A percentile compares a stretch with the other conserved stretches of the same genome.
Conservation (phyloP, 1,140 invertebrate species). For the Colletes gigas region DNA sequence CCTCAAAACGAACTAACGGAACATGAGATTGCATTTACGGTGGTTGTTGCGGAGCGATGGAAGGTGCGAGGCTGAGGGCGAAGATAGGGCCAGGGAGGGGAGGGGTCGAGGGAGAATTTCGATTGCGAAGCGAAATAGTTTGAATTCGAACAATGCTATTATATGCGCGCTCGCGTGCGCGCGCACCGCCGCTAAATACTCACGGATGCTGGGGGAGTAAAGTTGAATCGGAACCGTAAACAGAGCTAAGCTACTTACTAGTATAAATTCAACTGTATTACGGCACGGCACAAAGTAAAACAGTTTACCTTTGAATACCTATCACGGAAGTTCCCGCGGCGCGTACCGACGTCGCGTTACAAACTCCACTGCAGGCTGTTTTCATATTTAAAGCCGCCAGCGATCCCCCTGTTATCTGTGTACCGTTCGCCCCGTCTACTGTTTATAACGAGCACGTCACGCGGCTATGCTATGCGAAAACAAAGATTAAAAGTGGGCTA, state of each 20-base stretch:
- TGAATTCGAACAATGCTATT: constrained; percentile 49
- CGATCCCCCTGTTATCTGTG: background rate
- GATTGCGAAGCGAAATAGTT: constrained; percentile 55
- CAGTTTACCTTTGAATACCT: constrained; percentile 39
- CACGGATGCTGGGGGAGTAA: constrained; percentile 43
- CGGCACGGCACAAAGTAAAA: constrained; percentile 45
- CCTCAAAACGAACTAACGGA: constrained; percentile 42
- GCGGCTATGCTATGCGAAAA: no score
- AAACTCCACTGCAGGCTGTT: background rate
- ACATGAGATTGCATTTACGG: constrained; percentile 59
- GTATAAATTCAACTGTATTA: constrained; percentile 50
- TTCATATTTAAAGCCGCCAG: constrained; percentile 11
- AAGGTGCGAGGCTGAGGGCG: no score
- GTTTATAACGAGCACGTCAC: no score
- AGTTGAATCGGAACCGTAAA: constrained; percentile 59
- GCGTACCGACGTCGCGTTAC: background rate
- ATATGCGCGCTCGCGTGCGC: background rate
- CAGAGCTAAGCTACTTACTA: constrained; percentile 55
- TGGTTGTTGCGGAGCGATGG: no score
- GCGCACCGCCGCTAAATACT: constrained; percentile 50
- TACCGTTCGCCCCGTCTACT: no score
- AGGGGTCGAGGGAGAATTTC: constrained; percentile 44
- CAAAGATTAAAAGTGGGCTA: no score
- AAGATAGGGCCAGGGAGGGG: no score
- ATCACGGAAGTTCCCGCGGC: background rate